phyloP scores from a whole-genome alignment of 2,113 vertebrate species.

The Trematomus loennbergii region DNA sequence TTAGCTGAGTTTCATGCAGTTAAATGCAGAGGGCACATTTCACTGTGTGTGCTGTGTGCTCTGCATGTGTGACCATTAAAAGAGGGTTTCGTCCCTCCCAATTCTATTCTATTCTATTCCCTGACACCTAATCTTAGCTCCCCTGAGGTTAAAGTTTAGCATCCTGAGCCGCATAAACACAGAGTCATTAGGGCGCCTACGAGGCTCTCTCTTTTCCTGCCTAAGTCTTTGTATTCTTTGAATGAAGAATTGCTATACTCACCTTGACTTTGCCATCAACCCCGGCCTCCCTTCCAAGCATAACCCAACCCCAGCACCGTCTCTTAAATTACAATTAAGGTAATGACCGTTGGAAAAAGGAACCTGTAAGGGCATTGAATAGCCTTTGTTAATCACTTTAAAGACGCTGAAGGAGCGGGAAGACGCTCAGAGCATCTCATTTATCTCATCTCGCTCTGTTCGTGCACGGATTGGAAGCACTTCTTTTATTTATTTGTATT shows the following conservation, averaged over 20 bases:
- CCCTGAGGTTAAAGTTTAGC: conserved; percentile 52
- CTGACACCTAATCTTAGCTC: conserved; percentile 32
- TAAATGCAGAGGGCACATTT: no score
- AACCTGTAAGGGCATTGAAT: conserved; percentile 33
- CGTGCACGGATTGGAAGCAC: accelerated
- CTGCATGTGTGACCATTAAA: no score
- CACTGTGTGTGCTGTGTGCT: no score
- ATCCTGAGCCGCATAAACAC: conserved; percentile 39
- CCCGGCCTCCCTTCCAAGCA: accelerated
- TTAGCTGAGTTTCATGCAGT: no score
- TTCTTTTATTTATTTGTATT: neutral
- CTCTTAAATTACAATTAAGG: conserved; percentile 53
- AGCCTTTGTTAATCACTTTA: conserved; percentile 39
- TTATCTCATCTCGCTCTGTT: neutral
- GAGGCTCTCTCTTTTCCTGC: neutral
- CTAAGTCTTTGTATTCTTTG: neutral
- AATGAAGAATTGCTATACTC: neutral
- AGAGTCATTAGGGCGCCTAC: conserved; percentile 8
- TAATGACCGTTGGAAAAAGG: conserved; percentile 41
- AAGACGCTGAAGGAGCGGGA: conserved; percentile 11
- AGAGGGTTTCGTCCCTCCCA: no score
- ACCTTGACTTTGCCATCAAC: conserved; percentile 5
- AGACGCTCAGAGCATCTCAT: neutral
- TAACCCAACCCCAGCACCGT: neutral
- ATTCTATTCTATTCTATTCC: no score